These are phyloP conservation scores for Bombyx mandarina DNA, from an alignment of 1,140 invertebrate species.

Conservation along the genomic window DNA sequence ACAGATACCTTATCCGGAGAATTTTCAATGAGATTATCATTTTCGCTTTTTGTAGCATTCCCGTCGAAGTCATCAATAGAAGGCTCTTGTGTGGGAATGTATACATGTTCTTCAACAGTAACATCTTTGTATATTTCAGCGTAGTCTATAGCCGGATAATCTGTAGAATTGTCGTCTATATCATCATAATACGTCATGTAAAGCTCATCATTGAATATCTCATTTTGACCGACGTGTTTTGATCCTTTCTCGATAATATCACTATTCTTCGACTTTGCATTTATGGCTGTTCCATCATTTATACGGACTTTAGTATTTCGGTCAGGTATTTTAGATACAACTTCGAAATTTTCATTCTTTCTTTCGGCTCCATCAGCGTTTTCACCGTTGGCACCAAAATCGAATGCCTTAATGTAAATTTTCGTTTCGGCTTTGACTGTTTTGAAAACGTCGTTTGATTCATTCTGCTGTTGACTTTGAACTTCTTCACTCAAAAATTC, in stretches of 20 bases:
- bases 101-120: constrained; percentile 39
- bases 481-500: too few relatives aligned
- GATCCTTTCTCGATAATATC: not conserved
- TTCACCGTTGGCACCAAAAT: too few relatives aligned
- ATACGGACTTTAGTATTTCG: too few relatives aligned
- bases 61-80: not conserved
- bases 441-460: too few relatives aligned
- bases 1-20: not conserved
- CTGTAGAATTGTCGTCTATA: constrained; percentile 38
- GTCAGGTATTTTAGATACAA: too few relatives aligned
- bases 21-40: not conserved
- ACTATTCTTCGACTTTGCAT: constrained; percentile 9
- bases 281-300: too few relatives aligned
- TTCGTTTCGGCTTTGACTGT: too few relatives aligned
- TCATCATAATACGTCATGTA: constrained; percentile 24
- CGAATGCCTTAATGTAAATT: too few relatives aligned
- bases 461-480: too few relatives aligned
- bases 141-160: constrained; percentile 54
- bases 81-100: constrained; percentile 21
- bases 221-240: constrained; percentile 18
- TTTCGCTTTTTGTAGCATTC: not conserved
- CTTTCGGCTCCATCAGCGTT: too few relatives aligned
- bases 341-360: too few relatives aligned
- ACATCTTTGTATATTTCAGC: constrained; percentile 58
- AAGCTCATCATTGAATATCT: constrained; percentile 29